Evolutionary conservation across 1,140 invertebrate species (phyloP).

Genomic region (Choristoneura fumiferana): DNA sequence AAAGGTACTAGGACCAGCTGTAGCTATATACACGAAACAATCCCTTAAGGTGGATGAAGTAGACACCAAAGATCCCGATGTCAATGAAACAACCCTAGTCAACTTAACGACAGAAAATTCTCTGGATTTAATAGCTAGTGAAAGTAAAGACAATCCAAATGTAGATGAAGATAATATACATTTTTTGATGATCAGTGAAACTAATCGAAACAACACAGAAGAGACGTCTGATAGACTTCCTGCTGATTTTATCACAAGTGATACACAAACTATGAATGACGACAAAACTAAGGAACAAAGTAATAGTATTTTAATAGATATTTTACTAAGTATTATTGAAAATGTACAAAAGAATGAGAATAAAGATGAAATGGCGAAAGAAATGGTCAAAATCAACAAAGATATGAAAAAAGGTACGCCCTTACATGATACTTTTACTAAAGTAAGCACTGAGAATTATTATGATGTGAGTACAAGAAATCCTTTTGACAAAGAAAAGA

Average conservation of each 20-base stretch:
- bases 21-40: slow-evolving; percentile 56
- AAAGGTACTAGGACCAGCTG: slow-evolving; percentile 80
- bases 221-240: no score
- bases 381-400: not conserved
- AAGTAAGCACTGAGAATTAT: not conserved
- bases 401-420: slow-evolving; percentile 2
- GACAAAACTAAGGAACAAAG: not conserved
- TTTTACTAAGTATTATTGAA: not conserved
- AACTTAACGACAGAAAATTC: not conserved
- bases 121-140: not conserved
- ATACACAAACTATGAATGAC: not conserved
- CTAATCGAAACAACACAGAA: not conserved
- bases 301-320: slow-evolving; percentile 10
- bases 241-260: not conserved
- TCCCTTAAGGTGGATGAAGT: slow-evolving; percentile 26
- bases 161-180: not conserved
- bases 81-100: not conserved
- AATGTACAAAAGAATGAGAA: not conserved
- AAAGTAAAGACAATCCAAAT: not conserved
- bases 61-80: not conserved
- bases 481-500: not conserved
- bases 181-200: not conserved
- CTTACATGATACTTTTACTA: slow-evolving; percentile 4
- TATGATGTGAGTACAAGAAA: not conserved
- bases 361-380: not conserved